phyloP scores from a whole-genome alignment of 1,140 invertebrate species.

The Bombus superbus region DNA sequence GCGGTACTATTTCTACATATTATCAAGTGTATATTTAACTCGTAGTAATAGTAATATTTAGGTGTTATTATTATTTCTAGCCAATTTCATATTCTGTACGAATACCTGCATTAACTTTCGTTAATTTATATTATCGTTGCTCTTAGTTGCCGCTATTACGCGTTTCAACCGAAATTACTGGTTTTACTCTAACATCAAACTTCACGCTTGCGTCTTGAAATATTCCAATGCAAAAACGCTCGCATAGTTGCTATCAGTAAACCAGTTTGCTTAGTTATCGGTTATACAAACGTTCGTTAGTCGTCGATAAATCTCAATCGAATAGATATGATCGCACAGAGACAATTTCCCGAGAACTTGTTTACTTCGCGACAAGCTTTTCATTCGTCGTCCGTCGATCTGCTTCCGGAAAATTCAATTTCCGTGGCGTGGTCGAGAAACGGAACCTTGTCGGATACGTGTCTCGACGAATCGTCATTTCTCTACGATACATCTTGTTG shows the following conservation, averaged over 20 bases:
- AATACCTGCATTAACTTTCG: background rate
- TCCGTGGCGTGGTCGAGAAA: background rate
- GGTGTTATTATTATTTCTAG: background rate
- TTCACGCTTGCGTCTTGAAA: background rate
- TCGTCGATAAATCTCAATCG: background rate
- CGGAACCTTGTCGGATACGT: background rate
- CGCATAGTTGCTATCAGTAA: background rate
- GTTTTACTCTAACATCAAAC: background rate
- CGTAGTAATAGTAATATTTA: background rate
- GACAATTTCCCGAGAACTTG: background rate
- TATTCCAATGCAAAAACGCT: background rate
- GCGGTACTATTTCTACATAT: background rate
- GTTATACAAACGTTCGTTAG: background rate
- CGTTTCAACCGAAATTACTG: background rate
- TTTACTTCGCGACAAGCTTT: background rate
- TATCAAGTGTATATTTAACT: background rate
- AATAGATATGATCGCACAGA: background rate
- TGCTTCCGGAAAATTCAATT: slow-evolving; percentile 12
- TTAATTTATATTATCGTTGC: background rate
- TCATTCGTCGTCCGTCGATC: background rate
- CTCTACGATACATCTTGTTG: background rate
- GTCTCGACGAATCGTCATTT: background rate
- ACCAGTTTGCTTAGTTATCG: background rate
- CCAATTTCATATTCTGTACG: background rate
- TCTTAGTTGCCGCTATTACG: background rate